These are phyloP conservation scores for Drosophila tropicalis DNA, from an alignment of 1,140 invertebrate species.

Conservation along the genomic window DNA sequence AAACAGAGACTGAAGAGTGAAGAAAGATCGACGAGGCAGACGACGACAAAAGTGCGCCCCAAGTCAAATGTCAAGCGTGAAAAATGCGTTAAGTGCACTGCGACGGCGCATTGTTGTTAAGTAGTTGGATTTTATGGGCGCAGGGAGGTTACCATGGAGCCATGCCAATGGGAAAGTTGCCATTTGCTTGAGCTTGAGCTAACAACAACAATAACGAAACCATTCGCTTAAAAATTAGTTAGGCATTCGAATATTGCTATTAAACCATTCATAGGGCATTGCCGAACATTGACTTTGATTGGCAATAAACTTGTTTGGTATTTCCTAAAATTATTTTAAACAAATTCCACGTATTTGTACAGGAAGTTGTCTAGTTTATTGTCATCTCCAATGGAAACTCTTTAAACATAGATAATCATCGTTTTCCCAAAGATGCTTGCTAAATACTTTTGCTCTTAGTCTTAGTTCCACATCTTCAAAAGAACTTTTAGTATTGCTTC, in stretches of 20 bases:
- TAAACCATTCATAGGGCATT: no score
- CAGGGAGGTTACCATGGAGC: slow-evolving; percentile 46
- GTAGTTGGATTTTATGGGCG: slow-evolving; percentile 70
- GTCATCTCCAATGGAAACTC: no score
- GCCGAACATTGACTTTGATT: no score
- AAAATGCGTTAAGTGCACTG: slow-evolving; percentile 80
- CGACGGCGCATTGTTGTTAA: slow-evolving; percentile 75
- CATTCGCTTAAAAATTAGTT: slow-evolving; percentile 39
- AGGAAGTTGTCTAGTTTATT: no score
- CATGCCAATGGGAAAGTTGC: slow-evolving; percentile 55
- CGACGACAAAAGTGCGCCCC: slow-evolving; percentile 74
- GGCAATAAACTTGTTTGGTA: no score
- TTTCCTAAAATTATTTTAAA: no score
- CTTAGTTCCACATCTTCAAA: no score
- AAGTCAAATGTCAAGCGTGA: slow-evolving; percentile 82
- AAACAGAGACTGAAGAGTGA: slow-evolving; percentile 21
- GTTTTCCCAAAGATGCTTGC: no score
- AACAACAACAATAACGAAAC: slow-evolving; percentile 7
- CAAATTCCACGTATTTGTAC: no score
- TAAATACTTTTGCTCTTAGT: no score
- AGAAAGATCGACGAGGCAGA: slow-evolving; percentile 35
- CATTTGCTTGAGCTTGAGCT: slow-evolving; percentile 17
- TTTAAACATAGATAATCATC: no score
- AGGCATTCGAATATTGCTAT: slow-evolving; percentile 21
- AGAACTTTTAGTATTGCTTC: no score